Evolutionary conservation across 1,140 invertebrate species (phyloP), one percentile per base, ranked within the genome.

Genomic region (Papilio xuthus): DNA sequence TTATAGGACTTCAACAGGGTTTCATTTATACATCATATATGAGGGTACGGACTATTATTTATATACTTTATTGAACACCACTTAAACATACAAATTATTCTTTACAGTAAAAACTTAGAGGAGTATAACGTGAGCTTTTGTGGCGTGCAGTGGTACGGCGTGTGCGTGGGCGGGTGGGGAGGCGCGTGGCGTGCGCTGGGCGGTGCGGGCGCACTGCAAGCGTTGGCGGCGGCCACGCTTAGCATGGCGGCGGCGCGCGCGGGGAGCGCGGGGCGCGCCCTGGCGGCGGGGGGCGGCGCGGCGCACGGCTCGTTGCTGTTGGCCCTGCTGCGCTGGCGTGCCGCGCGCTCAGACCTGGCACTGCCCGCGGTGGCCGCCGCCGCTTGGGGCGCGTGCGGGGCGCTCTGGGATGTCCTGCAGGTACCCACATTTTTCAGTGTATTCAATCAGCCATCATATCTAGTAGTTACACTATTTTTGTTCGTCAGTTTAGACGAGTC

Each of bases 361-460:
- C 88, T 97, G 28, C 96, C 96, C 26, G 96, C 96, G 20, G 96
- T 96, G 8, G 96, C 96, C 78, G 95, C 96, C 2, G 96, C 96
- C 0, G 96, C 96, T 1, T 97, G 96, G 96, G 96, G 96, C n/a
- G 96, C 96, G 10, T 96, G 96, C 84, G 96, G 96, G 67, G 96
- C 96, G 12, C 95, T 96, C 42, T 97, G 96, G 96, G 96, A 97
- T 83, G 96, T 96, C 41, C 89, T 97, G 26, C 92, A 88, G 90
- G 92, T 93, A 79, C 12, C 32, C 32, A 37, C 32, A 37, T 37
- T 37, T 37, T 37, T 37, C 32, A 37, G 32, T 37, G 32, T 37
- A 37, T 37, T 37, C 32, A 3, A 37, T 37, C 4, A 0, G 4
- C 7, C 7, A 37, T 7, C 32, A 3, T 37, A 7, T 37, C 32